Evolutionary conservation across 1,140 invertebrate species (phyloP).

Genomic region (Trichonephila inaurata): DNA sequence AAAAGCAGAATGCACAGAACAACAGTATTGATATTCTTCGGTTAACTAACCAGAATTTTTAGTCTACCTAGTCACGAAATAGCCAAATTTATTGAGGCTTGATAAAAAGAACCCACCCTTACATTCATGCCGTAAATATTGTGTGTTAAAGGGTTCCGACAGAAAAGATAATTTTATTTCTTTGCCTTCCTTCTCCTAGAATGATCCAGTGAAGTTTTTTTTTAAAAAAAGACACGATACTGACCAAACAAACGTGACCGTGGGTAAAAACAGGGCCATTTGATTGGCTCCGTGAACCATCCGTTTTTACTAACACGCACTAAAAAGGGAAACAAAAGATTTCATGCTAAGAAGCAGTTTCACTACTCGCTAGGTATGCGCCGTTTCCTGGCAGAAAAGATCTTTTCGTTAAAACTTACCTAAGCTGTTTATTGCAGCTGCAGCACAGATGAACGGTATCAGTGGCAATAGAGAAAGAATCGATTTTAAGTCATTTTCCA

Average conservation of each 20-base stretch:
- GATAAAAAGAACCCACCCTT: slow-evolving; percentile 32
- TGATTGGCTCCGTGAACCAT: neutral
- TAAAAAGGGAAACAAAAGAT: slow-evolving; percentile 54
- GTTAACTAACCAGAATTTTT: slow-evolving; percentile 2
- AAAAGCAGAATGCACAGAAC: neutral
- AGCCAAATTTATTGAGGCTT: neutral
- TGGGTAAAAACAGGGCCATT: slow-evolving; percentile 54
- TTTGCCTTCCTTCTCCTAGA: neutral
- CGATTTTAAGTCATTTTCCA: slow-evolving; percentile 71
- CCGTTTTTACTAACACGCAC: slow-evolving; percentile 43
- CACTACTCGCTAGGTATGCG: slow-evolving; percentile 11
- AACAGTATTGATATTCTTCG: slow-evolving; percentile 33
- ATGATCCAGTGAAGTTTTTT: neutral
- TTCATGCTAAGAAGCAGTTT: slow-evolving; percentile 73
- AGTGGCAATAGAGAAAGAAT: slow-evolving; percentile 53
- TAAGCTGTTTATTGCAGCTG: slow-evolving; percentile 58
- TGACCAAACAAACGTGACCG: slow-evolving; percentile 68
- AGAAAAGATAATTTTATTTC: slow-evolving; percentile 47
- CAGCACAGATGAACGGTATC: slow-evolving; percentile 63
- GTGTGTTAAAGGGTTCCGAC: slow-evolving; percentile 36
- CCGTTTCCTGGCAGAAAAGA: neutral
- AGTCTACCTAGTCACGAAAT: slow-evolving; percentile 20
- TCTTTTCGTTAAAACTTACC: slow-evolving; percentile 50
- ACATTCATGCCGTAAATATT: neutral
- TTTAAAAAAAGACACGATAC: slow-evolving; percentile 19